Evolutionary conservation across 1,140 invertebrate species (phyloP).

Genomic region (Orchesella cincta): DNA sequence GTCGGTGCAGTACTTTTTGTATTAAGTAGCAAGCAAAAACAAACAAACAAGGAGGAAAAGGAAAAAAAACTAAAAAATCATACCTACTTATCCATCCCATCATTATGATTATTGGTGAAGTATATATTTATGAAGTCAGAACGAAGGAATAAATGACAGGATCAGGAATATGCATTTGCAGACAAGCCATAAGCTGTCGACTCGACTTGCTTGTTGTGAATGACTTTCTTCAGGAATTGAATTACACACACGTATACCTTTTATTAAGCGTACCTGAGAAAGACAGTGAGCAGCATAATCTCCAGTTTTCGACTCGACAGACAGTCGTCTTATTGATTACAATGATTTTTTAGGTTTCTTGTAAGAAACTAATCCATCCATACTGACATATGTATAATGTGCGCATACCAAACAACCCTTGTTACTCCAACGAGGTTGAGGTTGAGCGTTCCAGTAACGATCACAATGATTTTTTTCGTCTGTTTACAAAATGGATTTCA

Average conservation of each 20-base stretch:
- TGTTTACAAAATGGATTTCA: neutral
- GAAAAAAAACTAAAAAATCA: neutral
- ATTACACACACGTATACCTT: neutral
- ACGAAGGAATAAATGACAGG: neutral
- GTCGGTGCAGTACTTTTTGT: neutral
- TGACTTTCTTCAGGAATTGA: neutral
- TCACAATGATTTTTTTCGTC: neutral
- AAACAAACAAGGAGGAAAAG: neutral
- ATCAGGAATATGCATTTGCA: neutral
- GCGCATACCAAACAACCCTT: neutral
- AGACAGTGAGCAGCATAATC: neutral
- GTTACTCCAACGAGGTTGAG: neutral
- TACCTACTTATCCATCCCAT: neutral
- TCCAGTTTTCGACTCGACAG: neutral
- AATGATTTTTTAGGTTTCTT: neutral
- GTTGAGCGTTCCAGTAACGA: neutral
- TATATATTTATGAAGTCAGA: neutral
- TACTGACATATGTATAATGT: neutral
- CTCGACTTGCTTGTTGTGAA: neutral
- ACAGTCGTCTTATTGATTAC: neutral
- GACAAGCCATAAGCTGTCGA: neutral
- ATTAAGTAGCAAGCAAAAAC: neutral
- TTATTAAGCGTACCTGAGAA: neutral
- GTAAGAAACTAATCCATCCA: neutral
- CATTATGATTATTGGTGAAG: constrained; percentile 8